A percentile compares a stretch with the other conserved stretches of the same genome.
These are phyloP conservation scores for Styela clava DNA, from an alignment of 23 tunicate genomes.

Conservation along the genomic window DNA sequence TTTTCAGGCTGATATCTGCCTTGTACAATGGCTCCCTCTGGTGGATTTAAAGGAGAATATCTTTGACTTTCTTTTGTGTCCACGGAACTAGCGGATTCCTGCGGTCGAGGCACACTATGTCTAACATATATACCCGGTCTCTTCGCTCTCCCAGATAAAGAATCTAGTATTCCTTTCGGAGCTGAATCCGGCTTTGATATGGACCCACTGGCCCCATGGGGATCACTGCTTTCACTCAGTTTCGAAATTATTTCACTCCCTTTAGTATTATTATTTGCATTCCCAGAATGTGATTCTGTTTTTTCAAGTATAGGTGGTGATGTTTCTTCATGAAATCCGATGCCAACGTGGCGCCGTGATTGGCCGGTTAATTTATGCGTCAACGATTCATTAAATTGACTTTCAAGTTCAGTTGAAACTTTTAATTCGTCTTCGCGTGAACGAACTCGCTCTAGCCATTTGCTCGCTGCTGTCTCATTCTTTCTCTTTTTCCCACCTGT, in stretches of 20 bases:
- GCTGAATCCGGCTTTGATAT: background rate
- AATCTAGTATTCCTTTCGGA: background rate
- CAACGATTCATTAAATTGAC: slow-evolving; percentile 39
- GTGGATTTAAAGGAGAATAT: background rate
- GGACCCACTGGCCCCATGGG: background rate
- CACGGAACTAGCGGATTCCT: background rate
- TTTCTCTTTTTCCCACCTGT: slow-evolving; percentile 42
- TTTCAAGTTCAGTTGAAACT: slow-evolving; percentile 35
- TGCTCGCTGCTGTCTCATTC: slow-evolving; percentile 42
- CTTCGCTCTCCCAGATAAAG: background rate
- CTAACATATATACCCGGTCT: background rate
- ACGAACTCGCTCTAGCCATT: slow-evolving; percentile 37
- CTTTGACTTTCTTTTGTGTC: background rate
- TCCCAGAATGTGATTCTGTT: background rate
- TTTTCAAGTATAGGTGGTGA: background rate
- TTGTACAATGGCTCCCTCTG: background rate
- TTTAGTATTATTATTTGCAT: background rate
- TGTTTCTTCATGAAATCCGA: slow-evolving; percentile 35
- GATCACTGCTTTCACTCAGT: background rate
- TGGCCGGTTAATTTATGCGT: slow-evolving; percentile 34
- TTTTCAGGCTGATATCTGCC: background rate
- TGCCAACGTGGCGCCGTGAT: slow-evolving; percentile 46
- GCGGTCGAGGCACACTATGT: background rate
- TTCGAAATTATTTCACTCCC: background rate
- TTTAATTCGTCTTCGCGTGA: slow-evolving; percentile 33